Evolutionary conservation across 2,113 vertebrate genomes (phyloP).

Genomic region (Nipponia nippon): DNA sequence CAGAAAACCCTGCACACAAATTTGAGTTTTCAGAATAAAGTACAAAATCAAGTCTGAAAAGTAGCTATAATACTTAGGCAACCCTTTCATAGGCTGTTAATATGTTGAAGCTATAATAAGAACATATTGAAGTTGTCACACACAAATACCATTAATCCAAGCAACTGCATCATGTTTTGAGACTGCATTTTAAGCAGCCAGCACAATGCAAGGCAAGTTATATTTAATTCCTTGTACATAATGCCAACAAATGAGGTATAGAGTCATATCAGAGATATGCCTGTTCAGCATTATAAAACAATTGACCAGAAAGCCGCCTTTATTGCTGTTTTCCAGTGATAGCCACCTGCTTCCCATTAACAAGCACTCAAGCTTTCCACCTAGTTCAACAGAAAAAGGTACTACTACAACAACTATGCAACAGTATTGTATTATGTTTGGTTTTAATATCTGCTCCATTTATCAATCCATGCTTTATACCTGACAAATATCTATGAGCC

Average conservation of each 20-base stretch:
- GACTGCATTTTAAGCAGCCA: neutral
- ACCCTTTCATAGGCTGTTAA: neutral
- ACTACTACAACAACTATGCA: neutral
- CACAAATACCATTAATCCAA: neutral
- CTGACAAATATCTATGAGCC: neutral
- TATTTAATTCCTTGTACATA: neutral
- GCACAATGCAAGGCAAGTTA: neutral
- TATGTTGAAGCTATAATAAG: neutral
- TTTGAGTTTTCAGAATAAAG: neutral
- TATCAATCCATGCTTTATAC: neutral
- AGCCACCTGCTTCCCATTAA: neutral
- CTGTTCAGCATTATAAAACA: neutral
- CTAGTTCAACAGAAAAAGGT: neutral
- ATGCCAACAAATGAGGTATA: neutral
- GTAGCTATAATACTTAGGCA: neutral
- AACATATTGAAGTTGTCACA: neutral
- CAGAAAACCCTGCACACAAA: neutral
- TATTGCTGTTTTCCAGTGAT: neutral
- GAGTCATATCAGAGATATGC: neutral
- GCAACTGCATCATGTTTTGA: neutral
- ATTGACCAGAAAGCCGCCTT: neutral
- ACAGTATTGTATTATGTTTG: neutral
- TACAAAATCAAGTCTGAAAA: neutral
- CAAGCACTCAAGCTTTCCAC: neutral
- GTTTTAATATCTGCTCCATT: neutral